Conservation (phyloP, 2,113 vertebrate species). For the Callithrix jacchus region DNA sequence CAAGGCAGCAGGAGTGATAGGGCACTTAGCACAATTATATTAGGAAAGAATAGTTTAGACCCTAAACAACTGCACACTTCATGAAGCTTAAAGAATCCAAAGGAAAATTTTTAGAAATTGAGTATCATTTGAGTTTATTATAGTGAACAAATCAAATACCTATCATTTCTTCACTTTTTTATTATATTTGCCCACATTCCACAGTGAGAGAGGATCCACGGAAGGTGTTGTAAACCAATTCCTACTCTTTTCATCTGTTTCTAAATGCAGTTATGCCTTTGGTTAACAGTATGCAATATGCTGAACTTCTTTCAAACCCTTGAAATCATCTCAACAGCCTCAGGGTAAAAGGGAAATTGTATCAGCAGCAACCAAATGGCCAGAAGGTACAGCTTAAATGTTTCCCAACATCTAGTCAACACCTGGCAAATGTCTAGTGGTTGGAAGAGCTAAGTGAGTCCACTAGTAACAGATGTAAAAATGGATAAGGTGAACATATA, state of each 20-base stretch:
- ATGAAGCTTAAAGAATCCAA: slow-evolving; percentile 11
- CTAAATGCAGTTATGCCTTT: slow-evolving; percentile 38
- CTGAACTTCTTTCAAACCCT: slow-evolving; percentile 60
- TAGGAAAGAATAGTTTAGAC: background rate
- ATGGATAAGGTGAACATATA: background rate
- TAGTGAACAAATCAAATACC: slow-evolving; percentile 31
- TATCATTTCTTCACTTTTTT: slow-evolving; percentile 7
- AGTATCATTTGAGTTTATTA: background rate
- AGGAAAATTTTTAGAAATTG: slow-evolving; percentile 6
- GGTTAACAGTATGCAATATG: slow-evolving; percentile 31
- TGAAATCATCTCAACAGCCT: slow-evolving; percentile 16
- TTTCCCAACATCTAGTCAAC: slow-evolving; percentile 48
- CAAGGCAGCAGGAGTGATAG: background rate
- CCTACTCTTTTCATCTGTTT: background rate
- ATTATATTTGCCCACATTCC: background rate
- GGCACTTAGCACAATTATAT: background rate
- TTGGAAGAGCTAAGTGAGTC: background rate
- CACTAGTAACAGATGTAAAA: background rate
- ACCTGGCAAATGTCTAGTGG: background rate
- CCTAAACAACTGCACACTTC: background rate
- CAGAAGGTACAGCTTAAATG: slow-evolving; percentile 36
- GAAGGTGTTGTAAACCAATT: background rate
- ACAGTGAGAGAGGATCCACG: background rate
- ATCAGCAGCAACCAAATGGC: slow-evolving; percentile 42
- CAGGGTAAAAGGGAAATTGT: slow-evolving; percentile 45